A percentile compares a stretch with the other conserved stretches of the same genome.
These are phyloP conservation scores for Trichomalopsis sarcophagae DNA, from an alignment of 1,140 invertebrate genomes.

Conservation along the genomic window DNA sequence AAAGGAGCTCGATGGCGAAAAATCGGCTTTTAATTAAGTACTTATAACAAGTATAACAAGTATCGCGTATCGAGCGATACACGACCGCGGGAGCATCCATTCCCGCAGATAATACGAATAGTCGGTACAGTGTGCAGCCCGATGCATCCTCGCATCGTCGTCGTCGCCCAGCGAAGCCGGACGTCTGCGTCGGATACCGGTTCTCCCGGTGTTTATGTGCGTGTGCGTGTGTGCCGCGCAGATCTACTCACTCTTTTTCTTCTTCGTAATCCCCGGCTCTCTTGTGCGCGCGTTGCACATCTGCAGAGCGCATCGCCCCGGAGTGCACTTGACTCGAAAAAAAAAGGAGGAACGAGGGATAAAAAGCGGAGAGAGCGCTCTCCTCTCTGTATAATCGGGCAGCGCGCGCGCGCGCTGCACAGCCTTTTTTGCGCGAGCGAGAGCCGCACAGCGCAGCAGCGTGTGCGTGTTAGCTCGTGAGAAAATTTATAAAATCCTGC, in stretches of 20 bases:
- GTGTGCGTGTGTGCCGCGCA: not conserved
- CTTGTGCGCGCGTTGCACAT: conserved; percentile 40
- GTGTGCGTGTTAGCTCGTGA: conserved; percentile 30
- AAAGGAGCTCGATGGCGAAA: too few species aligned
- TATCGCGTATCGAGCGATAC: too few species aligned
- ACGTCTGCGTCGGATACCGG: conserved; percentile 50
- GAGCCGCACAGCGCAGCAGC: not conserved
- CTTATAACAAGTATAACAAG: too few species aligned
- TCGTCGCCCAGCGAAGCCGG: conserved; percentile 49
- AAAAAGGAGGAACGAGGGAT: conserved; percentile 34
- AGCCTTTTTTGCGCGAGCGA: not conserved
- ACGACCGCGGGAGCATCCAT: not conserved
- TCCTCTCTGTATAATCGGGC: conserved; percentile 21
- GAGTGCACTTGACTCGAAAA: conserved; percentile 17
- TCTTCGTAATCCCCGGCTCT: conserved; percentile 36
- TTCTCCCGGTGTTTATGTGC: conserved; percentile 29
- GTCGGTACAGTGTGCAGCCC: not conserved
- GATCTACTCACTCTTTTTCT: not conserved
- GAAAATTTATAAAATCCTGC: conserved; percentile 47
- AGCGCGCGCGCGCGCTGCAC: not conserved
- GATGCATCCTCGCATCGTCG: not conserved
- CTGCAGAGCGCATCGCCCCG: conserved; percentile 44
- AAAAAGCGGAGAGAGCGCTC: conserved; percentile 34
- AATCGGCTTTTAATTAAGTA: too few species aligned
- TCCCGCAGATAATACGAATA: not conserved